Evolutionary conservation across 2,797 vertebrate genomes (phyloP), one percentile per base, ranked within the genome.

Genomic region (Enteromius treurensis): DNA sequence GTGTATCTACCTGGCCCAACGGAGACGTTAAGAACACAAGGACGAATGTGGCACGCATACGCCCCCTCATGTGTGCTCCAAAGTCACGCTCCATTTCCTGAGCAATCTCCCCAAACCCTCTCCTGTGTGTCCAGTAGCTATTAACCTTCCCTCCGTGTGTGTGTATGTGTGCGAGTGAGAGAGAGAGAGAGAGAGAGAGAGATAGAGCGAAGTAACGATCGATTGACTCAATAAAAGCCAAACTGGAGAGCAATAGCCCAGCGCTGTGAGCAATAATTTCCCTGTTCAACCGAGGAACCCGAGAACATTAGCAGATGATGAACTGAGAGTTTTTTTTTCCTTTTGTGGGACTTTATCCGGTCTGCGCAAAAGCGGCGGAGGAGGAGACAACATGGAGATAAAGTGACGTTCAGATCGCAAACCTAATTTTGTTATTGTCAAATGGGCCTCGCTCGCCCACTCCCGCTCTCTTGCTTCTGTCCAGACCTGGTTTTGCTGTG

Each of bases 221-320:
- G 87, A 94, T 93, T 89, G 91, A 87, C 86, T 91, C 91, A 92
- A 92, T 94, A 91, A 93, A 93, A 89, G 73, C 80, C 90, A 89
- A 92, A 93, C 84, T 45, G 80, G 85, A 89, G 90, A 88, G 88
- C 87, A 89, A 87, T 89, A 89, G 87, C 84, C 83, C 82, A 83
- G 87, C 32, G 51, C 88, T 89, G 85, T 89, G 87, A 88, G 89
- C 89, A 89, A 87, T 90, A 87, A 92, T 89, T 84, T 90, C 89
- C 90, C 89, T 88, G 91, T 90, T 88, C 89, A 73, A 85, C 85
- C 76, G 83, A 90, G 89, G 90, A 89, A 80, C 86, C 79, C 65
- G 87, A 89, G 88, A 88, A 89, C 81, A 89, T 92, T 92, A 85
- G 88, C 84, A 90, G 88, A 89, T 84, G 79, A 90, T 91, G 86